A percentile compares a stretch with the other conserved stretches of the same genome.
These are phyloP conservation scores for Folsomia candida DNA, from an alignment of 2,888 invertebrate genomes.

Conservation along the genomic window DNA sequence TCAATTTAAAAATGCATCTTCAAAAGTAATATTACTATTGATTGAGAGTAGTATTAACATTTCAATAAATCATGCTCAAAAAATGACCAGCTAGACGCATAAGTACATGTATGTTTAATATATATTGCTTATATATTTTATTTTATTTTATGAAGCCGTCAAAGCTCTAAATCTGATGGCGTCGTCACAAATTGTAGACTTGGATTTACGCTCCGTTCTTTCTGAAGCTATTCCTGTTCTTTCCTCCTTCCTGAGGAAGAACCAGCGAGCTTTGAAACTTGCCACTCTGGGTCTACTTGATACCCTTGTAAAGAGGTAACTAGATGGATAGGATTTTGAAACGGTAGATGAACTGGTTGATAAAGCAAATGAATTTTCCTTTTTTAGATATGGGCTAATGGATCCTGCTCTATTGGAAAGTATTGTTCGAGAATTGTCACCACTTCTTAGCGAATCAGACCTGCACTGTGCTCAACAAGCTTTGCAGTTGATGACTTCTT, in stretches of 20 bases:
- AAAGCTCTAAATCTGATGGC: slow-evolving; percentile 94
- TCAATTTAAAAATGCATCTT: too few relatives aligned
- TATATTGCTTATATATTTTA: too few relatives aligned
- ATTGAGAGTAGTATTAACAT: too few relatives aligned
- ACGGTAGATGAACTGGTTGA: too few relatives aligned
- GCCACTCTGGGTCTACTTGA: slow-evolving; percentile 85
- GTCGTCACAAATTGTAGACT: slow-evolving; percentile 68
- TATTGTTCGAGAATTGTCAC: slow-evolving; percentile 66
- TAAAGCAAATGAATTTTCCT: not conserved
- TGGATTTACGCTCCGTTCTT: slow-evolving; percentile 56
- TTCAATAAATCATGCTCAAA: too few relatives aligned
- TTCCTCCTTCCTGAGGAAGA: slow-evolving; percentile 91
- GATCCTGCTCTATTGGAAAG: slow-evolving; percentile 41
- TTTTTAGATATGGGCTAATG: slow-evolving; percentile 42
- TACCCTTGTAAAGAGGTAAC: slow-evolving; percentile 65
- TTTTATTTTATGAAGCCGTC: too few relatives aligned
- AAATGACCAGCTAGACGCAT: too few relatives aligned
- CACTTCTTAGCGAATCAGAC: slow-evolving; percentile 88
- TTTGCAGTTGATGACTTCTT: slow-evolving; percentile 75
- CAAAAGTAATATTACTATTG: too few relatives aligned
- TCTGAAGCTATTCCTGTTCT: slow-evolving; percentile 86
- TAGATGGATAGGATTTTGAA: too few relatives aligned
- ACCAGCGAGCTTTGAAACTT: slow-evolving; percentile 90
- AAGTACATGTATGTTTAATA: too few relatives aligned
- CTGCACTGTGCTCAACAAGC: slow-evolving; percentile 94